These are phyloP conservation scores for Diloba caeruleocephala DNA, from an alignment of 2,888 invertebrate species.

Conservation along the genomic window DNA sequence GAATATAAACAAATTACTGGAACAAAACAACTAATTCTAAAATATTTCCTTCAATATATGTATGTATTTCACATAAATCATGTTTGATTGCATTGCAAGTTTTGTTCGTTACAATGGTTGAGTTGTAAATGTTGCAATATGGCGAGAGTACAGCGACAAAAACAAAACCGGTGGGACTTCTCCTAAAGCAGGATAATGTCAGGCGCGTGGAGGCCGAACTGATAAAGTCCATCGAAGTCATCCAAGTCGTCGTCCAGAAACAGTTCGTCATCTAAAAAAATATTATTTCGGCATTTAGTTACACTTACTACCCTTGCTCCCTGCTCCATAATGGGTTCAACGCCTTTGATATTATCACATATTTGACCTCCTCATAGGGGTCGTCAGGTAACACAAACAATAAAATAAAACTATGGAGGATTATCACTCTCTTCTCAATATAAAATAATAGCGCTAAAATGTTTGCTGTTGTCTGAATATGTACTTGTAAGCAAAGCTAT, in stretches of 20 bases:
- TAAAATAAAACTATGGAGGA: too few species aligned
- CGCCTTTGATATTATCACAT: too few species aligned
- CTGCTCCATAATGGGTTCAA: too few species aligned
- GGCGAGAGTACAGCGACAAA: slow-evolving; percentile 27
- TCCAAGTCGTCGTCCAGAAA: slow-evolving; percentile 73
- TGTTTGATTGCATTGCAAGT: slow-evolving; percentile 35
- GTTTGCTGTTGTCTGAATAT: too few species aligned
- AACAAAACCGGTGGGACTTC: neutral
- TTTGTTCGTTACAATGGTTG: slow-evolving; percentile 30
- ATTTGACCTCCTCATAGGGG: too few species aligned
- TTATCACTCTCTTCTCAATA: too few species aligned
- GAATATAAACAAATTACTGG: slow-evolving; percentile 52
- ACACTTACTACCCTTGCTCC: neutral
- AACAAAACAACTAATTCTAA: slow-evolving; percentile 61
- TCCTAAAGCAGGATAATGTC: slow-evolving; percentile 68
- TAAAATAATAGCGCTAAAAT: too few species aligned
- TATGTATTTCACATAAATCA: slow-evolving; percentile 44
- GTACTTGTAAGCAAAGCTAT: too few species aligned
- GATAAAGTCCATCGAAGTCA: slow-evolving; percentile 66
- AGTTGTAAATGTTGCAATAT: slow-evolving; percentile 33
- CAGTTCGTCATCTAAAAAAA: slow-evolving; percentile 69
- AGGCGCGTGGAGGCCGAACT: slow-evolving; percentile 64
- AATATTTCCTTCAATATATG: slow-evolving; percentile 37
- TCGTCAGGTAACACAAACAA: too few species aligned
- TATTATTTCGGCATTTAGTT: slow-evolving; percentile 1